Conservation (phyloP, 2,888 invertebrate species). For the Pemphredon lugubris region DNA sequence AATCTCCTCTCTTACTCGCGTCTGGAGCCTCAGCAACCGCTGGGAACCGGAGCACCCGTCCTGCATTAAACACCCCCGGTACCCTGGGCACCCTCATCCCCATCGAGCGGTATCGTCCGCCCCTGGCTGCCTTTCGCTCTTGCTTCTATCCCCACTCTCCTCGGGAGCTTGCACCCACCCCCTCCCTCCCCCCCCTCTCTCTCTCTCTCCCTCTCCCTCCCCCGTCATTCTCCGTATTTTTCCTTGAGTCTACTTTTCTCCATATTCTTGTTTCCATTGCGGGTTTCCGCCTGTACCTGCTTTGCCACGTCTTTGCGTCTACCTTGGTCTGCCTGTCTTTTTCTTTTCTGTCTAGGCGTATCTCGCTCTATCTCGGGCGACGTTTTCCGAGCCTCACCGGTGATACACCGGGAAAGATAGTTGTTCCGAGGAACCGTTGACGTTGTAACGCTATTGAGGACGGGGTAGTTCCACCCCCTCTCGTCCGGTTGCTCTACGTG, state of each 20-base stretch:
- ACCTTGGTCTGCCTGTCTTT: constrained; percentile 1
- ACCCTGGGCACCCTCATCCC: constrained; percentile 77
- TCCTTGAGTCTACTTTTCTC: constrained; percentile 31
- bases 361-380: no score
- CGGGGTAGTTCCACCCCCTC: no score
- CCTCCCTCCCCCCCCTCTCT: constrained; percentile 31
- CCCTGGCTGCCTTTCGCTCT: constrained; percentile 50
- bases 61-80: constrained; percentile 80
- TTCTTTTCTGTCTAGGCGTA: constrained; percentile 16
- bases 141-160: constrained; percentile 44
- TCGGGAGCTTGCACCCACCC: no score
- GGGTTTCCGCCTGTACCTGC: neutral
- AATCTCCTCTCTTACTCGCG: constrained; percentile 80
- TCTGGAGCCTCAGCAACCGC: constrained; percentile 79
- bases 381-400: no score
- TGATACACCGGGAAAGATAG: no score
- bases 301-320: neutral
- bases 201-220: constrained; percentile 45
- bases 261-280: constrained; percentile 24
- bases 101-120: constrained; percentile 66
- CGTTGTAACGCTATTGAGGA: no score
- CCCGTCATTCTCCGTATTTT: constrained; percentile 7
- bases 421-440: no score
- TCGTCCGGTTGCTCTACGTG: no score
- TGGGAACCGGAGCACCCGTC: constrained; percentile 80